Percentiles rank a stretch among this genome's conserved stretches.
These are phyloP conservation scores for Sycophila texana DNA, from an alignment of 2,888 invertebrate genomes.

Conservation along the genomic window DNA sequence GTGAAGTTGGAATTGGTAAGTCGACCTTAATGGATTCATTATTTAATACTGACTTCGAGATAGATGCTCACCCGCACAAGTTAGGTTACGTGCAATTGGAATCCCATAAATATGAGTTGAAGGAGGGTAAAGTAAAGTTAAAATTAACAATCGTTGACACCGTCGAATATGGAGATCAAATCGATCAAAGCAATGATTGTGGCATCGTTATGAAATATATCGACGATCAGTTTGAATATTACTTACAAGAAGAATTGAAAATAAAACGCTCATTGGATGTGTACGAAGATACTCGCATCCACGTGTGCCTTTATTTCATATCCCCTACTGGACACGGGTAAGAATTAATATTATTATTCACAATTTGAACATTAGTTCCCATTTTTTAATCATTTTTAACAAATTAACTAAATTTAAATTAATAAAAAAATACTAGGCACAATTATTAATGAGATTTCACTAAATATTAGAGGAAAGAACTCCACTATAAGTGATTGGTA, in stretches of 20 bases:
- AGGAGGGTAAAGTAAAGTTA: constrained; percentile 92
- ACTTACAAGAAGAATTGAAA: constrained; percentile 97
- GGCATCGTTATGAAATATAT: constrained; percentile 99
- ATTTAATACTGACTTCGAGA: constrained; percentile 98
- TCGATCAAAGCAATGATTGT: constrained; percentile 99
- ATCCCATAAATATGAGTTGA: constrained; percentile 95
- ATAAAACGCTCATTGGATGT: constrained; percentile 92
- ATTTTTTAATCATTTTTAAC: no score
- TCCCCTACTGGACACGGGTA: constrained; percentile 95
- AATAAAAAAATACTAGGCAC: no score
- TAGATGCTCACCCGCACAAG: constrained; percentile 94
- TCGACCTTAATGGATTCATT: constrained; percentile 99
- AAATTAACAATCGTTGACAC: constrained; percentile 98
- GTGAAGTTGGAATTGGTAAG: constrained; percentile 98
- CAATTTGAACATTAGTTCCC: no score
- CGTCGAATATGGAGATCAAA: constrained; percentile 99
- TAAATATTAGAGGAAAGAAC: no score
- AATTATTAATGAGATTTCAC: no score
- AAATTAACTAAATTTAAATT: no score
- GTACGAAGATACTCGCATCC: constrained; percentile 96
- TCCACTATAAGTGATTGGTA: no score
- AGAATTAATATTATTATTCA: constrained; percentile 63
- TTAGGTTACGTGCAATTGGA: constrained; percentile 96
- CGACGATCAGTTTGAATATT: constrained; percentile 97
- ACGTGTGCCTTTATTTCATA: constrained; percentile 99